phyloP scores from a whole-genome alignment of 2,888 invertebrate species.

The Drosophila histrio region DNA sequence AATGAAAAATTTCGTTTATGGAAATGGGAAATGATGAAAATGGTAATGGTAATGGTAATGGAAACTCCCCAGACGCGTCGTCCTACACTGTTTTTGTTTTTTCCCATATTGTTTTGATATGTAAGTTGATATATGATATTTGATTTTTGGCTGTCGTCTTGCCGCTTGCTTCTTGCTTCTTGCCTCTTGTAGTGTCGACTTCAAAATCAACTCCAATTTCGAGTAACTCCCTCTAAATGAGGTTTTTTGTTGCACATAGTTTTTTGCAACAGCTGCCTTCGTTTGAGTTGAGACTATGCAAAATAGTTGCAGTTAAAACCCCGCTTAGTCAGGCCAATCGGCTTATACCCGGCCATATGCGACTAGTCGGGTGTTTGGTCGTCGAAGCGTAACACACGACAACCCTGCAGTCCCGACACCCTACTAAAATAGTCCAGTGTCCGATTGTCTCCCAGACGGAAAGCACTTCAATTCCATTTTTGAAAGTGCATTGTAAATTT shows the following conservation, averaged over 20 bases:
- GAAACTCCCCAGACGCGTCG: conserved; percentile 24
- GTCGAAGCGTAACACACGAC: conserved; percentile 45
- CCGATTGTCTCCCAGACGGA: conserved; percentile 5
- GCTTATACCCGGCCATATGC: conserved; percentile 25
- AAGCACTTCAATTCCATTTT: conserved; percentile 3
- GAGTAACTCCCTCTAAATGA: conserved; percentile 17
- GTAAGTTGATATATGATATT: conserved; percentile 80
- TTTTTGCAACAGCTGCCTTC: conserved; percentile 60
- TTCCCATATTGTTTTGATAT: conserved; percentile 68
- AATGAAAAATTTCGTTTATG: conserved; percentile 17
- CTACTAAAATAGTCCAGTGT: not conserved
- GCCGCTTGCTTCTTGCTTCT: conserved; percentile 18
- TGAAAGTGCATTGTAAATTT: conserved; percentile 38
- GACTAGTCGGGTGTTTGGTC: not conserved
- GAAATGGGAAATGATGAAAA: conserved; percentile 22
- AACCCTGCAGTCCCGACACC: not conserved
- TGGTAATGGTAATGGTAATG: conserved; percentile 33
- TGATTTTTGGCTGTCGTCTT: conserved; percentile 62
- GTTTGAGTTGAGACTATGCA: conserved; percentile 39
- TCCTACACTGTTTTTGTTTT: conserved; percentile 64
- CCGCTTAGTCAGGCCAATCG: conserved; percentile 20
- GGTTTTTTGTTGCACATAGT: conserved; percentile 1
- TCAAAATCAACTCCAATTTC: conserved; percentile 59
- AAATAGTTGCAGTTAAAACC: conserved; percentile 37
- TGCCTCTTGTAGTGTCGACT: conserved; percentile 16